A percentile compares a stretch with the other conserved stretches of the same genome.
phyloP scores from a whole-genome alignment of 2,113 vertebrate genomes.

The Grammomys surdaster region DNA sequence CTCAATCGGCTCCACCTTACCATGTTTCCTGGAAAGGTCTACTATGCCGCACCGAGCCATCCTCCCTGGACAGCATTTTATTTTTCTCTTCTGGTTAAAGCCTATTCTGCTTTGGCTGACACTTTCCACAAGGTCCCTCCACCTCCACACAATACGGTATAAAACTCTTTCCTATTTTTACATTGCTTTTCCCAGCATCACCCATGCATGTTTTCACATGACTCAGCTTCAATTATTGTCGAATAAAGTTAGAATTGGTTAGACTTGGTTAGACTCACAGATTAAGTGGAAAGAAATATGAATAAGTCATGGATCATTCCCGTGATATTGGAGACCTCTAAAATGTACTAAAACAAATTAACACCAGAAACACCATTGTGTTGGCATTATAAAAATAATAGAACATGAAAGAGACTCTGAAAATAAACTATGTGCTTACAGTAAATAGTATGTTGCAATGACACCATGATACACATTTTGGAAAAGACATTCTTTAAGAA shows the following conservation, averaged over 20 bases:
- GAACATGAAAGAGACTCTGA: background rate
- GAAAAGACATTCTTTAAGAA: background rate
- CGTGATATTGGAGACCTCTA: background rate
- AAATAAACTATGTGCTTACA: background rate
- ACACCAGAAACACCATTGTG: accelerated
- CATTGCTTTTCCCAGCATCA: background rate
- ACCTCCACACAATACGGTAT: background rate
- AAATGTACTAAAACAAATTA: background rate
- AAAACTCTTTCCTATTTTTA: background rate
- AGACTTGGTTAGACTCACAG: background rate
- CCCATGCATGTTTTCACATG: too few relatives aligned
- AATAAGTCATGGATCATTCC: background rate
- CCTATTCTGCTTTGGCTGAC: background rate
- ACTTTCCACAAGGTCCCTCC: background rate
- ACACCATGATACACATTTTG: background rate
- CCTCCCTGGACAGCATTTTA: background rate
- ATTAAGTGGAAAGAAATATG: accelerated
- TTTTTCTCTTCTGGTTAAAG: too few relatives aligned
- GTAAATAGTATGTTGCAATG: background rate
- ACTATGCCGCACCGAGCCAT: too few relatives aligned
- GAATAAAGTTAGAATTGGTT: background rate
- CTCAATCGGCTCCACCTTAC: too few relatives aligned
- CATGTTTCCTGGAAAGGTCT: too few relatives aligned
- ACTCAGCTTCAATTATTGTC: background rate
- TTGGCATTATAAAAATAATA: background rate